A percentile compares a stretch with the other conserved stretches of the same genome.
phyloP scores from a whole-genome alignment of 2,888 invertebrate species.

The Aradus depressus region DNA sequence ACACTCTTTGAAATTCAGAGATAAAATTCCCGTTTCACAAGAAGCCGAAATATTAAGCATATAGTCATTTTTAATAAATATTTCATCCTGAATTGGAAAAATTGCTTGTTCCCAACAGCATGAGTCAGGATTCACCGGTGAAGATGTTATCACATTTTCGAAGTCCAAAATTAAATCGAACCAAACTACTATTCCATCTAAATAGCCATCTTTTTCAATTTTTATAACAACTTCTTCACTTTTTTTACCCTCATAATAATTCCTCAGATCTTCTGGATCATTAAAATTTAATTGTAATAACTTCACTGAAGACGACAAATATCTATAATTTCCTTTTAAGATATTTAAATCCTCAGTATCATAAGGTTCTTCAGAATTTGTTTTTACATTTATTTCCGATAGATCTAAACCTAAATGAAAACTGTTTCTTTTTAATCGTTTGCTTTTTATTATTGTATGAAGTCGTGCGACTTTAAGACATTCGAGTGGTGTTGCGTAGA shows the following conservation, averaged over 20 bases:
- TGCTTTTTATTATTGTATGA: constrained; percentile 38
- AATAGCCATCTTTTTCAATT: constrained; percentile 40
- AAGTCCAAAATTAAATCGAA: constrained; percentile 59
- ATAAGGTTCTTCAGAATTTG: constrained; percentile 46
- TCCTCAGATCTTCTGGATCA: constrained; percentile 41
- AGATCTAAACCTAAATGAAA: constrained; percentile 29
- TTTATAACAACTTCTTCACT: constrained; percentile 35
- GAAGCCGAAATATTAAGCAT: constrained; percentile 27
- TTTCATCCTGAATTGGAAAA: constrained; percentile 45
- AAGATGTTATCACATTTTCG: constrained; percentile 43
- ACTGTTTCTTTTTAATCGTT: constrained; percentile 29
- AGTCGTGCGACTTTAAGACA: constrained; percentile 42
- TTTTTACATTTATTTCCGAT: constrained; percentile 36
- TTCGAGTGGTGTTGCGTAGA: constrained; percentile 53
- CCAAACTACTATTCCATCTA: constrained; percentile 60
- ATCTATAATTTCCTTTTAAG: constrained; percentile 43
- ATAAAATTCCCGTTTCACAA: constrained; percentile 3
- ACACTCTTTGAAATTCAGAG: neutral
- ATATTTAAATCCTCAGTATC: constrained; percentile 55
- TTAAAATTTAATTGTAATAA: constrained; percentile 54
- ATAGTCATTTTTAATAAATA: neutral
- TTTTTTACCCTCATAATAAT: constrained; percentile 35
- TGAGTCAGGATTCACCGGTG: constrained; percentile 25
- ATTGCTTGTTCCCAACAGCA: constrained; percentile 63
- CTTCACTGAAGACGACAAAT: constrained; percentile 46